Base-by-base conservation (phyloP, 2,797 vertebrate genomes). In the Gorsachius magnificus region DNA sequence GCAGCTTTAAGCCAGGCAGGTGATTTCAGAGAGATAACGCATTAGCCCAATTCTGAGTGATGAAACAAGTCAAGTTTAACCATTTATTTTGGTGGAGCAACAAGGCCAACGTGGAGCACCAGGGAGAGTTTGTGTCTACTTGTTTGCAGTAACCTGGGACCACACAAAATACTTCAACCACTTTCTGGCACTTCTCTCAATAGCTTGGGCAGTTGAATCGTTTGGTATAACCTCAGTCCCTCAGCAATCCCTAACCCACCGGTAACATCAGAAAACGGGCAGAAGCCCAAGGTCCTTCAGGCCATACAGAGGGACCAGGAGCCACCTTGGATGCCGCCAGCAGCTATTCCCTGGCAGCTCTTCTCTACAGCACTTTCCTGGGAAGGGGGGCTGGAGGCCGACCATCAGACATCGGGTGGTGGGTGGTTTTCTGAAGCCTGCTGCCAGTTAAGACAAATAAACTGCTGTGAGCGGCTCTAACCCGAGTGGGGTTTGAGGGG, bases 121-220 rank as follows among this genome's bases (percentile, higher is more conserved):
- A 7, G 6, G 5, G 22, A 60, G 33, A 74, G 54, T 19, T 64
- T 0, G 0, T 7, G 29, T 38, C n/a, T 10, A 5, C 41, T 33
- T 56, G 8, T 53, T 43, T 56, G 10, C 17, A 6, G 50, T 35
- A n/a, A 31, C 36, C 53, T 53, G 71, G 21, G 31, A 45, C 26
- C 22, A 43, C 25, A 46, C 16, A 54, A 45, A 81, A 28, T 6
- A 57, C 11, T 3, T 11, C 5, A 69, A 76, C 21, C 16, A 28
- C 74, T 45, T 76, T 36, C 65, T 71, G n/a, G 38, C 17, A 46
- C 24, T 35, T 38, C 9, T 51, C 48, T 56, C 53, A 36, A 1
- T 36, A 79, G 26, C 41, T 60, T 5, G 4, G 33, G 56, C 13
- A 69, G 33, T 33, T 83, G 29, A 14, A 9, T 20, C 19, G 16